These are phyloP conservation scores for Hycleus phaleratus DNA, from an alignment of 1,140 invertebrate species.

Conservation along the genomic window DNA sequence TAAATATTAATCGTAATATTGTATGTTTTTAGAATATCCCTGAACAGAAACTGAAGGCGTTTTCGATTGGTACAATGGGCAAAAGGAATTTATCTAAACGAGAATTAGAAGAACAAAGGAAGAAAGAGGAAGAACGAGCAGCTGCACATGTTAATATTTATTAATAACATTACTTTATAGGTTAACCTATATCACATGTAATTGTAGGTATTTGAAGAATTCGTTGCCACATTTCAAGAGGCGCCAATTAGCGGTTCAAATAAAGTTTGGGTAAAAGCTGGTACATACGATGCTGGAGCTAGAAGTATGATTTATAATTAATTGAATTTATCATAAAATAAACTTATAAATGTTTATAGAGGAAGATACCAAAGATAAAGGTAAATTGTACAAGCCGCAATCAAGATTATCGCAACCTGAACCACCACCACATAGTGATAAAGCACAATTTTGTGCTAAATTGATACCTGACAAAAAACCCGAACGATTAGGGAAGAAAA, in stretches of 20 bases:
- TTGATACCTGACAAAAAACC: conserved; percentile 56
- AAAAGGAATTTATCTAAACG: conserved; percentile 74
- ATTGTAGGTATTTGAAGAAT: conserved; percentile 87
- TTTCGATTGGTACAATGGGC: conserved; percentile 76
- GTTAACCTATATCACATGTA: conserved; percentile 7
- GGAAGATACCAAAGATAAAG: conserved; percentile 82
- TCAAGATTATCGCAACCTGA: conserved; percentile 56
- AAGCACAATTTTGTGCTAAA: conserved; percentile 64
- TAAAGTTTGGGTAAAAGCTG: conserved; percentile 96
- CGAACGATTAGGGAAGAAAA: conserved; percentile 67
- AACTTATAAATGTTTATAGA: conserved; percentile 43
- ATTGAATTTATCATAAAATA: no score
- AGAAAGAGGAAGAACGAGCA: conserved; percentile 84
- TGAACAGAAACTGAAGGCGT: conserved; percentile 72
- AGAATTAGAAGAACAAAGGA: conserved; percentile 80
- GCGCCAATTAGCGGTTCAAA: conserved; percentile 63
- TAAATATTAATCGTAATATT: not conserved
- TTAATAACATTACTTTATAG: not conserved
- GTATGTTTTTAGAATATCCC: conserved; percentile 43
- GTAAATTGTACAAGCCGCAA: conserved; percentile 89
- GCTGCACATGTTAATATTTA: conserved; percentile 58
- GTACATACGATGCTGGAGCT: conserved; percentile 90
- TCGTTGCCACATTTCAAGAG: conserved; percentile 95
- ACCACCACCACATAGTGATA: conserved; percentile 43
- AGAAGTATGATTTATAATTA: conserved; percentile 58